Base-by-base conservation (phyloP, 2,113 vertebrate species). In the Lophius piscatorius region DNA sequence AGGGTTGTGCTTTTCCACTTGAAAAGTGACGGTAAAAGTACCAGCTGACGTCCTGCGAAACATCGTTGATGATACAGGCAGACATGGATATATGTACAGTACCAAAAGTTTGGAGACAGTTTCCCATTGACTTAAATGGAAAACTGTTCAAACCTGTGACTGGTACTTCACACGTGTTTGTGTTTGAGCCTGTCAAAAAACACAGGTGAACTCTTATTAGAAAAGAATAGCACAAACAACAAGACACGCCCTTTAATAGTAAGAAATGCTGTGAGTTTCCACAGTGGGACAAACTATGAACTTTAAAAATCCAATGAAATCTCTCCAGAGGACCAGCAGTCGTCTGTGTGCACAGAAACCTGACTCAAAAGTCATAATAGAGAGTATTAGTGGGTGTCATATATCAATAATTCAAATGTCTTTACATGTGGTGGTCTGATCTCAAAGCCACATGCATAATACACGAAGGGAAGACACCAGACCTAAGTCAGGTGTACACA, bases 381-480 rank as follows among this genome's bases (percentile, higher is more conserved):
- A 26, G 17, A 13, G 16, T 20, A 33, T 55, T 14, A 24, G 20
- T 55, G 49, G 24, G 22, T 62, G 29, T 54, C 58, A 3, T 24
- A 54, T 11, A 18, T 86, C 6, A 87, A 89, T 87, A 70, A 87
- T 87, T 87, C 16, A 88, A 49, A 52, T 22, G 36, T 9, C 46
- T 80, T 62, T 22, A 55, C 42, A 63, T 77, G 77, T 76, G 22
- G 23, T 59, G 38, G 70, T 83, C 78, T 86, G 76, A 85, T 81
- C 76, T 71, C 50, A 63, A 73, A 56, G 54, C 62, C 44, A 55
- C 67, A 83, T 90, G 60, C 38, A 89, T 85, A 69, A 88, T 83
- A 68, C 48, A 89, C 83, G 41, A 41, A 29, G 49, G 28, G 20
- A 28, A 13, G n/a, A n/a, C n/a, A n/a, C n/a, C n/a, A n/a, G n/a